Evolutionary conservation across 2,888 invertebrate species (phyloP).

Genomic region (Hyposoter didymator): DNA sequence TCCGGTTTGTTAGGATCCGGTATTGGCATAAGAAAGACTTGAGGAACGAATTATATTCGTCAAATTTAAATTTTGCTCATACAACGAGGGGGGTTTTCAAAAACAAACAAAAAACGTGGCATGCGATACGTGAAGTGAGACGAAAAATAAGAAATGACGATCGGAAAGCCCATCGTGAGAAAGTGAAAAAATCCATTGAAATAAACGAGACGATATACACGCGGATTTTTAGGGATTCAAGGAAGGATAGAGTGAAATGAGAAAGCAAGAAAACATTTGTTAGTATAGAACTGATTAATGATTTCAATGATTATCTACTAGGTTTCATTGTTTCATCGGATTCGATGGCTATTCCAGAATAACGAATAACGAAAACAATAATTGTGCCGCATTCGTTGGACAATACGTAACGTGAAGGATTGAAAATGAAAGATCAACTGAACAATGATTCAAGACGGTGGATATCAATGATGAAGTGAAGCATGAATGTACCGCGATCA

Average conservation of each 20-base stretch:
- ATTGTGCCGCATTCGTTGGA: conserved; percentile 27
- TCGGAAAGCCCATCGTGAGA: conserved; percentile 64
- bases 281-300: conserved; percentile 76
- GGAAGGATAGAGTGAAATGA: conserved; percentile 68
- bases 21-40: conserved; percentile 88
- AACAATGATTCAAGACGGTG: conserved; percentile 38
- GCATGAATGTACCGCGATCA: neutral
- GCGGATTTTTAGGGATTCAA: conserved; percentile 51
- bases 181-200: conserved; percentile 40
- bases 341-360: conserved; percentile 62
- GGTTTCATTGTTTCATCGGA: conserved; percentile 56
- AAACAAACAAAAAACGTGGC: conserved; percentile 23
- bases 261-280: conserved; percentile 70
- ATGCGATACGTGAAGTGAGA: conserved; percentile 55
- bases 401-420: conserved; percentile 51
- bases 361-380: conserved; percentile 42
- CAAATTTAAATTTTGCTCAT: conserved; percentile 34
- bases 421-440: conserved; percentile 56
- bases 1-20: conserved; percentile 94
- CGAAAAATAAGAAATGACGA: conserved; percentile 23
- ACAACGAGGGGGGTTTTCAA: conserved; percentile 30
- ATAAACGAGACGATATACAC: conserved; percentile 56
- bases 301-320: conserved; percentile 74
- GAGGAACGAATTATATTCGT: conserved; percentile 68
- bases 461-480: too few species aligned